Evolutionary conservation across 2,113 vertebrate species (phyloP), one percentile per base, ranked within the genome.

Genomic region (Chiloscyllium plagiosum): DNA sequence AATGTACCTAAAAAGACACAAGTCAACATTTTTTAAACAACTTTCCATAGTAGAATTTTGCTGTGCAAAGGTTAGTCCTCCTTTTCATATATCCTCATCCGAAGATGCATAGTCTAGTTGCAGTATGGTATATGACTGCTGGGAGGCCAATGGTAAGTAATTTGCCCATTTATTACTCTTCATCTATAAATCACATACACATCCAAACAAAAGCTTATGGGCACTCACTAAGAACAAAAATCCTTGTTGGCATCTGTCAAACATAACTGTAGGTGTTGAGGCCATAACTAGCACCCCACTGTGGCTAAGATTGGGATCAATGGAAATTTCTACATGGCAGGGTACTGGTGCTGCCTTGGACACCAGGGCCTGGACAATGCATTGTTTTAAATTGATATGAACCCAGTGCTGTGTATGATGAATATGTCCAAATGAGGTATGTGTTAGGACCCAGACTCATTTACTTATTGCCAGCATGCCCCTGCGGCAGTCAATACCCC

Each of bases 1-100:
- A 96, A 99, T 96, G 33, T 98, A 99, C 96, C 99, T 99, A 96
- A 76, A 95, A 96, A 93, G 10, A 96, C 56, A 90, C 1, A 22
- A 33, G 7, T 33, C 26, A 65, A 72, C 20, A 95, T 19, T 42
- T 50, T 24, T 33, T 72, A 26, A 26, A 52, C 61, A 93, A 93
- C 1, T 65, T 66, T 66, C 66, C 94, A 29, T 95, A 52, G 26
- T 29, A 13, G 66, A 47, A 70, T 70, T 70, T 50, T 61, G 22
- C 19, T n/a, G 13, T 66, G 20, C 65, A 93, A n/a, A 93, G 61
- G 33, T 33, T 93, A 37, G 2, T 56, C 22, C 65, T 92, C 37
- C 80, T 19, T 47, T 66, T 66, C 20, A 6, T 66, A 33, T 6
- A 33, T 93, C 61, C 61, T 93, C 2, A 66, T 65, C 33, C 37